Base-by-base conservation (phyloP, 2,113 vertebrate species). In the Paradoxurus hermaphroditus region DNA sequence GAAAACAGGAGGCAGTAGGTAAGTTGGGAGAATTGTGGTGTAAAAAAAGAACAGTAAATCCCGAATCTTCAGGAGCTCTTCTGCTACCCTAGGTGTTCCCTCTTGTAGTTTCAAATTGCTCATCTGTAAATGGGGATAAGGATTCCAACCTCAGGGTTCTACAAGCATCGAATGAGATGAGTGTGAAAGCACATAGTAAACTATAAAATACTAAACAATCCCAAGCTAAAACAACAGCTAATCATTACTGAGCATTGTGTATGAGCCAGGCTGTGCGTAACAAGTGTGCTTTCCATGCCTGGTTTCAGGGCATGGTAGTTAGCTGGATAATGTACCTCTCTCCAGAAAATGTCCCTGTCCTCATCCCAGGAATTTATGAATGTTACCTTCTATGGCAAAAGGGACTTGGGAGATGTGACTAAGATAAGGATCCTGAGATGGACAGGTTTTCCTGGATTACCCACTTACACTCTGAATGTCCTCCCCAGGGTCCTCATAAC, bases 201-300 rank as follows among this genome's bases (percentile, higher is more conserved):
- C 51, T 8, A 0, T 34, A 44, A 89, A 93, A 29, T 49, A 9
- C 34, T 85, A 59, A 81, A 46, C 10, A 34, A 49, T 19, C 62
- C 44, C 23, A 62, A 53, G 72, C 62, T 31, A 11, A 25, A n/a
- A n/a, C 25, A 68, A 7, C 36, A 34, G 62, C 36, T 72, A 6
- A 36, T 67, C 10, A 11, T 39, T 21, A 21, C 3, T 14, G 14
- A 4, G 13, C 5, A 4, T 1, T 19, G 46, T 4, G 4, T n/a
- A 0, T 1, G 18, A 49, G 34, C 62, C 25, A 2, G 6, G 29
- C 39, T 2, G 4, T 2, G 21, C 23, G 23, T 59, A 13, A 23
- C 41, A 34, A 21, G 63, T 14, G 4, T 51, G n/a, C 34, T 53
- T 53, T 36, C 36, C 16, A 0, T 46, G 49, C 31, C 83, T 56